Evolutionary conservation across 2,888 invertebrate species (phyloP).

Genomic region (Lacanobia wlatinum): DNA sequence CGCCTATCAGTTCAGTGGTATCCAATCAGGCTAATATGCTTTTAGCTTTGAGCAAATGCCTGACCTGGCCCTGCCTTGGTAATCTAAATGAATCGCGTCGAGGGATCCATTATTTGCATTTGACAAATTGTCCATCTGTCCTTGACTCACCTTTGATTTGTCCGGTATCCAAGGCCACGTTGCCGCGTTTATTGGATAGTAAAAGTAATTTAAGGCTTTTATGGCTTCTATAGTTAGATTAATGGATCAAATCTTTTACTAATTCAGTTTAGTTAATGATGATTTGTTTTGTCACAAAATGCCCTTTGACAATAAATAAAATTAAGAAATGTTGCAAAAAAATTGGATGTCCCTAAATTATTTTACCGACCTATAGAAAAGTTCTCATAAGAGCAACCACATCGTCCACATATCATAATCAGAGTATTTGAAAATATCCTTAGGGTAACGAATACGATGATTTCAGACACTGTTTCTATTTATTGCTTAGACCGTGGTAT

Average conservation of each 20-base stretch:
- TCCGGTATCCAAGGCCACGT: constrained; percentile 34
- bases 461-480: constrained; percentile 6
- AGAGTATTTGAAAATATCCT: background rate
- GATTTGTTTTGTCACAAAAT: background rate
- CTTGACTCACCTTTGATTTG: constrained; percentile 51
- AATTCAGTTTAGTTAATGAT: background rate
- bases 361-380: background rate
- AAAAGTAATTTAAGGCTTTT: constrained; percentile 33
- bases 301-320: no score
- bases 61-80: constrained; percentile 53
- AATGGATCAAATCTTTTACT: background rate
- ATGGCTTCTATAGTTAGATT: background rate
- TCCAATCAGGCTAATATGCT: constrained; percentile 52
- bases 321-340: no score
- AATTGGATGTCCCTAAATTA: no score
- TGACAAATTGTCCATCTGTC: constrained; percentile 56
- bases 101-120: constrained; percentile 60
- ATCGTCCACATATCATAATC: background rate
- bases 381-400: background rate
- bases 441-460: background rate
- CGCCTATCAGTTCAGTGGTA: constrained; percentile 28
- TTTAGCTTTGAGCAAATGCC: constrained; percentile 57
- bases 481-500: constrained; percentile 14
- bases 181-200: constrained; percentile 35
- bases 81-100: constrained; percentile 58